phyloP scores from a whole-genome alignment of 2,113 vertebrate species.

The Neoarius graeffei region DNA sequence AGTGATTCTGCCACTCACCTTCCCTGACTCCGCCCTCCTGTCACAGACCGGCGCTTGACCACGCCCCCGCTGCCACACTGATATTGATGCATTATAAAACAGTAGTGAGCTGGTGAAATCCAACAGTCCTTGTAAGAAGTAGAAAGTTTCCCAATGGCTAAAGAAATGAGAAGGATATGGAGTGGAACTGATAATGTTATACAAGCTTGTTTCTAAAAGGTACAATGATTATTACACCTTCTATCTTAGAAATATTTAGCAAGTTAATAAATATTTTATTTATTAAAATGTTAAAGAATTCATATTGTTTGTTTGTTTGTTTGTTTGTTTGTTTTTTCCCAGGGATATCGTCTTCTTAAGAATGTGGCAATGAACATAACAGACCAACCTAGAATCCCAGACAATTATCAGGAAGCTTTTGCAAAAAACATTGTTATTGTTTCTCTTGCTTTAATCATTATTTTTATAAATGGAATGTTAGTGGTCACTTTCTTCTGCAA shows the following conservation, averaged over 20 bases:
- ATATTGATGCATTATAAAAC: conserved; percentile 20
- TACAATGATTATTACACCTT: not conserved
- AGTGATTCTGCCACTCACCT: no score
- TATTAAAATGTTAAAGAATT: not conserved
- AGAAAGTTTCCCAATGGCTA: not conserved
- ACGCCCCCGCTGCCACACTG: no score
- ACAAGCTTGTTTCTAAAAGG: not conserved
- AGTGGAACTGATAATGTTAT: not conserved
- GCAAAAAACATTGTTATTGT: conserved; percentile 57
- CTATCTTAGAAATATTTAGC: not conserved
- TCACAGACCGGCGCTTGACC: no score
- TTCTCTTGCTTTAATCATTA: conserved; percentile 50
- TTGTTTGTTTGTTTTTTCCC: no score
- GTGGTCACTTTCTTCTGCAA: conserved; percentile 59
- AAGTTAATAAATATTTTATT: not conserved
- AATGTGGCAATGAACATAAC: conserved; percentile 50
- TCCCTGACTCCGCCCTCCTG: no score
- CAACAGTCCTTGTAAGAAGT: not conserved
- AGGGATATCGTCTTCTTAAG: not conserved
- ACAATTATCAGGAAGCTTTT: conserved; percentile 41
- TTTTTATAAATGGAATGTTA: conserved; percentile 59
- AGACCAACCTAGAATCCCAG: not conserved
- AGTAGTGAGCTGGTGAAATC: not conserved
- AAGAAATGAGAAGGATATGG: not conserved
- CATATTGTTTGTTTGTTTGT: no score